Evolutionary conservation across 2,113 vertebrate species (phyloP).

Genomic region (Dunckerocampus dactyliophorus): DNA sequence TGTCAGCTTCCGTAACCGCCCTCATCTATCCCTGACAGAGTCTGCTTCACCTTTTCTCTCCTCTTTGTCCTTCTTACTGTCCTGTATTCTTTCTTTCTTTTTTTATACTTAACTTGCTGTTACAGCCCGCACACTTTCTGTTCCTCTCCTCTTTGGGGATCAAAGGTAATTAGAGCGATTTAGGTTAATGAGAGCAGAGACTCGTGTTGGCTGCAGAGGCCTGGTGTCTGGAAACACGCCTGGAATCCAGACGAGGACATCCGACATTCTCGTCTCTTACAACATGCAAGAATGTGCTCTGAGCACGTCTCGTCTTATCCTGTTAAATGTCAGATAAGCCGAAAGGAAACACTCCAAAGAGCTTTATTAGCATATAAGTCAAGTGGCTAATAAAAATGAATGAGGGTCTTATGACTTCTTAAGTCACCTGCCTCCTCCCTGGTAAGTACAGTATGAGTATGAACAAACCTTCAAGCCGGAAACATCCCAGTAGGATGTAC

Average conservation of each 20-base stretch:
- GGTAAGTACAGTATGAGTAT: constrained; percentile 8
- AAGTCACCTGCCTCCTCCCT: constrained; percentile 8
- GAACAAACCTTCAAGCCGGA: not conserved
- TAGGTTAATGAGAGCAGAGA: constrained; percentile 71
- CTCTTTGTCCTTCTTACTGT: constrained; percentile 26
- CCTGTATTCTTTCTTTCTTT: constrained; percentile 9
- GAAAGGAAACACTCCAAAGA: constrained; percentile 5
- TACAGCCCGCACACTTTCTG: constrained; percentile 10
- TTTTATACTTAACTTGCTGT: not conserved
- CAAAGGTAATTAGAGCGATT: constrained; percentile 60
- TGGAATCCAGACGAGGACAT: constrained; percentile 55
- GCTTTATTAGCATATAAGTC: constrained; percentile 20
- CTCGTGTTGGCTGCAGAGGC: constrained; percentile 43
- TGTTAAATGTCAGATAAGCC: constrained; percentile 18
- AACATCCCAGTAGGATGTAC: constrained; percentile 16
- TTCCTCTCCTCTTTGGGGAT: constrained; percentile 50
- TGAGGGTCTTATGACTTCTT: constrained; percentile 7
- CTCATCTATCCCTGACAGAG: constrained; percentile 35
- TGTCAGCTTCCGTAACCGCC: constrained; percentile 50
- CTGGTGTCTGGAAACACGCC: constrained; percentile 47
- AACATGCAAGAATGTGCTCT: constrained; percentile 31
- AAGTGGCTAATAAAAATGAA: not conserved
- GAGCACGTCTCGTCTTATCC: constrained; percentile 30
- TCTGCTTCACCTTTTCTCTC: no score
- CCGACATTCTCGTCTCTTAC: constrained; percentile 42